phyloP scores from a whole-genome alignment of 2,888 invertebrate genomes.

The Pyrgus malvae region DNA sequence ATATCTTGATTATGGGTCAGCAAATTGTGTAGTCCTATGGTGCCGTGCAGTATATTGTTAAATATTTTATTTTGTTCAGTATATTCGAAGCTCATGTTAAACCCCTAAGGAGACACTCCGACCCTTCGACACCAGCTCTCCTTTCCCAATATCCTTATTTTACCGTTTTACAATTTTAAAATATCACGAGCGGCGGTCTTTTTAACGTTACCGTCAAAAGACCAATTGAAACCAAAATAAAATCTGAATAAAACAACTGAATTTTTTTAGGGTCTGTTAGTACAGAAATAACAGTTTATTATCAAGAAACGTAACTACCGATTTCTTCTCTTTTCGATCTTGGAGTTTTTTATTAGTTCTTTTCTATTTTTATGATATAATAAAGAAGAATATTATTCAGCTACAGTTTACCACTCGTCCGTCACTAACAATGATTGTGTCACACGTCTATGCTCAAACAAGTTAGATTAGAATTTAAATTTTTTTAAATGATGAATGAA shows the following conservation, averaged over 20 bases:
- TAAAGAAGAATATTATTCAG: too few species aligned
- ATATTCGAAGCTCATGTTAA: slow-evolving; percentile 66
- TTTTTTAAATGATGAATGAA: too few species aligned
- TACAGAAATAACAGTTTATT: background rate
- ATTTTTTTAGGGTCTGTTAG: background rate
- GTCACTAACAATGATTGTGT: too few species aligned
- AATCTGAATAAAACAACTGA: slow-evolving; percentile 29
- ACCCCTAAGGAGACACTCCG: background rate
- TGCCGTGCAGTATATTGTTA: slow-evolving; percentile 47
- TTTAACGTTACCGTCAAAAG: slow-evolving; percentile 46
- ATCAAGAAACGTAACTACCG: background rate
- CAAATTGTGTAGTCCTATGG: slow-evolving; percentile 38
- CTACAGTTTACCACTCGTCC: too few species aligned
- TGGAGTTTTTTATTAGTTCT: too few species aligned
- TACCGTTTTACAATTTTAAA: slow-evolving; percentile 28
- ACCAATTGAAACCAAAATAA: slow-evolving; percentile 46
- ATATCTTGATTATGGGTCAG: slow-evolving; percentile 45
- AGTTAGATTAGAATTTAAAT: too few species aligned
- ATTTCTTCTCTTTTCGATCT: background rate
- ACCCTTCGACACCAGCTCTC: background rate
- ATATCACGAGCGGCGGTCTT: slow-evolving; percentile 48
- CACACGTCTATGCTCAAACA: too few species aligned
- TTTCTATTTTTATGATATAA: too few species aligned
- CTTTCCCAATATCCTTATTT: background rate
- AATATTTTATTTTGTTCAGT: slow-evolving; percentile 48